Percentiles rank a stretch among this genome's conserved stretches.
Conservation (phyloP, 2,797 vertebrate genomes). For the Harpagifer antarcticus region DNA sequence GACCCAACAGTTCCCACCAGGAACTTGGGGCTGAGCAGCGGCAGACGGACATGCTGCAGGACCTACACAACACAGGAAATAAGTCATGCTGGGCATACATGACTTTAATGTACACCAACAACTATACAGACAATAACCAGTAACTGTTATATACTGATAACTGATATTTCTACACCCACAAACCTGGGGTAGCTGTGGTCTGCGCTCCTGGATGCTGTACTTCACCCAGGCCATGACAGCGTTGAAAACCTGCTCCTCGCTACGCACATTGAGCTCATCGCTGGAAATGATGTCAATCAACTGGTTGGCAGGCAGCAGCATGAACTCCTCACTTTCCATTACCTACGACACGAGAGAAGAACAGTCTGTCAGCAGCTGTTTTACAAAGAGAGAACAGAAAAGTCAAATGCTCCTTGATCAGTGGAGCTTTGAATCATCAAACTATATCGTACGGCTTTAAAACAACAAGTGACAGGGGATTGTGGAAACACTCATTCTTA, state of each 20-base stretch:
- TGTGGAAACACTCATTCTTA: neutral
- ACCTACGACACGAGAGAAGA: conserved; percentile 81
- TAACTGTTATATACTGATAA: too few relatives aligned
- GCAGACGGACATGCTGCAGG: conserved; percentile 95
- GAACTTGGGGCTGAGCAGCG: conserved; percentile 97
- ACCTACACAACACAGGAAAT: conserved; percentile 82
- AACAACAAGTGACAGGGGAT: too few relatives aligned
- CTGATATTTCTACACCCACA: neutral
- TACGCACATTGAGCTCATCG: conserved; percentile 98
- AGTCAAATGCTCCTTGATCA: neutral
- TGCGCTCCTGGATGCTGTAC: conserved; percentile 98
- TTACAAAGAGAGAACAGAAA: neutral
- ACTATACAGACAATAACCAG: neutral
- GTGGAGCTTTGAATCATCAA: neutral
- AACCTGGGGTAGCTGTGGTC: conserved; percentile 97
- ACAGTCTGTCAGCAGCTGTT: neutral
- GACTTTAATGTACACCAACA: neutral
- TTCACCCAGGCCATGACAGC: conserved; percentile 99
- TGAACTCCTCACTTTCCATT: conserved; percentile 99
- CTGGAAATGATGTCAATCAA: conserved; percentile 99
- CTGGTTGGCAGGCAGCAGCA: conserved; percentile 98
- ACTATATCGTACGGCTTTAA: neutral
- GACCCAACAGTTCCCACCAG: conserved; percentile 98
- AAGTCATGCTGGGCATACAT: neutral
- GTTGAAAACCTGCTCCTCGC: conserved; percentile 98